phyloP scores from a whole-genome alignment of 2,113 vertebrate species.

The Donacobius atricapilla region DNA sequence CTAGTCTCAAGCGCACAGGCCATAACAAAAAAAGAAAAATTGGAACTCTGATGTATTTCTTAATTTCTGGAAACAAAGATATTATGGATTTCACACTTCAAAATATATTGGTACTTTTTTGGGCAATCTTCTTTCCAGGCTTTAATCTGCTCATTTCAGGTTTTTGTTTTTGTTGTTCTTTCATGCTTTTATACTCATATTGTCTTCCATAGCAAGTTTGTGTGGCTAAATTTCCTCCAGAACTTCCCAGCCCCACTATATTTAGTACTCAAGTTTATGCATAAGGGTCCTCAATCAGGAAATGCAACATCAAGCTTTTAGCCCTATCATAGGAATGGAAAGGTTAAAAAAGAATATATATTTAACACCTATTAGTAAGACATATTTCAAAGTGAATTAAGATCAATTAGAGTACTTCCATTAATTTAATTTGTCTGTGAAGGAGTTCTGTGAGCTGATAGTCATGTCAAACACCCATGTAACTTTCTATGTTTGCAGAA shows the following conservation, averaged over 20 bases:
- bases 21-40: background rate
- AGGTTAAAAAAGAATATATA: background rate
- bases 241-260: background rate
- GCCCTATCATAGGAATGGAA: background rate
- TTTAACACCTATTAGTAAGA: background rate
- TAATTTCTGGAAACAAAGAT: background rate
- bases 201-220: accelerated
- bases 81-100: background rate
- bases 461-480: background rate
- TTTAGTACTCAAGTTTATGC: background rate
- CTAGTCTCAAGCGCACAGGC: background rate
- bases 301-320: background rate
- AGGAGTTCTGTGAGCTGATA: background rate
- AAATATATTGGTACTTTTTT: background rate
- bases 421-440: background rate
- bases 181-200: background rate
- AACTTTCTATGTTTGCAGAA: background rate
- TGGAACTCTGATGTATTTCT: background rate
- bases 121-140: background rate
- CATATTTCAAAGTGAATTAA: background rate
- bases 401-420: background rate
- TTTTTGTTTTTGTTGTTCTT: background rate
- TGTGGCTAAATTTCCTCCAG: background rate
- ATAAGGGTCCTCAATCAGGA: background rate
- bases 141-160: background rate